These are phyloP conservation scores for Myiozetetes cayanensis DNA, from an alignment of 2,113 vertebrate genomes.

Conservation along the genomic window DNA sequence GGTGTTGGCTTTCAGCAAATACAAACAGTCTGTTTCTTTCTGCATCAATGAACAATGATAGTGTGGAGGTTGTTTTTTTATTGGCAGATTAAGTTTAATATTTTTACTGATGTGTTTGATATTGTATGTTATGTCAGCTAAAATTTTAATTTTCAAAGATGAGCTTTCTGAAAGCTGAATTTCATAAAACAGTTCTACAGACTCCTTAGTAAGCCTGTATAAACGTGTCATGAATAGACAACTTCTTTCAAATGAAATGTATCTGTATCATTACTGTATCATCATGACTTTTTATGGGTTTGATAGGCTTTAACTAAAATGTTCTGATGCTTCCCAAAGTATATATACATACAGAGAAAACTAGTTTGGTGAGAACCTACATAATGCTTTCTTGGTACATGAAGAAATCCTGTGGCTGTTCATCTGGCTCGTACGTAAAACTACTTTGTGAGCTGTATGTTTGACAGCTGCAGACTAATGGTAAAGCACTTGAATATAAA, in stretches of 20 bases:
- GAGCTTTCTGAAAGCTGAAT: neutral
- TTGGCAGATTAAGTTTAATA: neutral
- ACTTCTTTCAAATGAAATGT: neutral
- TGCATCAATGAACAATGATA: neutral
- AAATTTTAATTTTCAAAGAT: neutral
- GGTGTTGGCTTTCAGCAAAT: constrained; percentile 8
- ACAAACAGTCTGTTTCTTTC: neutral
- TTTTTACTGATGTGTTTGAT: neutral
- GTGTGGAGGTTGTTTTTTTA: neutral
- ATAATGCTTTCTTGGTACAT: neutral
- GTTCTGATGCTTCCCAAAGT: neutral
- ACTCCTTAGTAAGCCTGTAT: neutral
- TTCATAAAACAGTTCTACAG: neutral
- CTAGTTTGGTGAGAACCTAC: neutral
- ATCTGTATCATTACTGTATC: neutral
- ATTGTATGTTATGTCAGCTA: neutral
- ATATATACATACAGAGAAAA: neutral
- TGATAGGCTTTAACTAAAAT: neutral
- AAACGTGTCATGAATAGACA: neutral
- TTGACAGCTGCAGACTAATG: neutral
- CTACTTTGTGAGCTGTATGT: neutral
- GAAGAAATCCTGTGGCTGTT: neutral
- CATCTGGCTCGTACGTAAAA: neutral
- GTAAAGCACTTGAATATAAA: neutral
- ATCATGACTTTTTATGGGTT: neutral